phyloP scores from a whole-genome alignment of 2,888 invertebrate species.

The Lasioglossum zephyrum region DNA sequence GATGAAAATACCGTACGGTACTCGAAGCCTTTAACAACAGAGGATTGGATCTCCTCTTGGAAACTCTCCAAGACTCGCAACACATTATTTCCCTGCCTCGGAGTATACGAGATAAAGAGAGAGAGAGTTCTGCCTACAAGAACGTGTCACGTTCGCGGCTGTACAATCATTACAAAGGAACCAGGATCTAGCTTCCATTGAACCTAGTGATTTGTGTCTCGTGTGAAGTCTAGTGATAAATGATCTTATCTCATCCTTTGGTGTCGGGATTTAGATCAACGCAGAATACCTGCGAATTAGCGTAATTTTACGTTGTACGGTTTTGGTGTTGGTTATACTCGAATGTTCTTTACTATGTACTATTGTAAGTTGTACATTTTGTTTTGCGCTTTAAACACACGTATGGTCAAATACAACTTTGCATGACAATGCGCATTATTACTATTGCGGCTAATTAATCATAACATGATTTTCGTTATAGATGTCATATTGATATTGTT shows the following conservation, averaged over 20 bases:
- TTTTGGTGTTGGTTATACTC: neutral
- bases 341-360: neutral
- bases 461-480: neutral
- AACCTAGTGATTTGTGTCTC: slow-evolving; percentile 7
- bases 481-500: neutral
- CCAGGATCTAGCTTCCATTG: slow-evolving; percentile 20
- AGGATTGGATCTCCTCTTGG: slow-evolving; percentile 41
- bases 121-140: slow-evolving; percentile 3
- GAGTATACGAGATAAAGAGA: neutral
- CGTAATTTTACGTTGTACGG: neutral
- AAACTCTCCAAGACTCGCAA: slow-evolving; percentile 45
- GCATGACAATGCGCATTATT: neutral
- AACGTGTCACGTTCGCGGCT: slow-evolving; percentile 40
- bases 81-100: slow-evolving; percentile 25
- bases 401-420: neutral
- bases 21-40: slow-evolving; percentile 18
- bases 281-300: neutral
- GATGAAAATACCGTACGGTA: slow-evolving; percentile 33
- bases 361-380: no score
- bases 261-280: neutral
- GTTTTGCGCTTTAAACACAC: neutral
- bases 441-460: no score
- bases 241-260: neutral
- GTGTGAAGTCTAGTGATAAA: slow-evolving; percentile 17
- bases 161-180: slow-evolving; percentile 33